These are phyloP conservation scores for Acanthiza pusilla DNA, from an alignment of 2,797 vertebrate genomes.

Conservation along the genomic window DNA sequence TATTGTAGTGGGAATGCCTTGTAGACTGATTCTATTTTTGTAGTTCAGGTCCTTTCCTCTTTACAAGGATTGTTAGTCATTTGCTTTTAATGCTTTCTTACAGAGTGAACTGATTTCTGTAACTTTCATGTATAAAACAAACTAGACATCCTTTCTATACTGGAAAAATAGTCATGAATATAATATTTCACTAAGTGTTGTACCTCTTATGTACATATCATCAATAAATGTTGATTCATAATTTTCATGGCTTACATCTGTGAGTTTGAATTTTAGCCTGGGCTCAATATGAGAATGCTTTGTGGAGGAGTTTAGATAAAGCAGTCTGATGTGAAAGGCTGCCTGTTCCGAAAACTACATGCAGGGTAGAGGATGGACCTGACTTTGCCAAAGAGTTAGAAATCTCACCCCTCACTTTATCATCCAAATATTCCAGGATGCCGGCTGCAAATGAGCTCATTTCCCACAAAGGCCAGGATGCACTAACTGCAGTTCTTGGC, in stretches of 20 bases:
- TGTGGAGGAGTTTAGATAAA: neutral
- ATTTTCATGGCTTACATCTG: constrained; percentile 71
- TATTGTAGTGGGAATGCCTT: constrained; percentile 58
- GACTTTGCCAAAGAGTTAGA: neutral
- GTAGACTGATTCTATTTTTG: constrained; percentile 56
- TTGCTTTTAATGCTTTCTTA: constrained; percentile 79
- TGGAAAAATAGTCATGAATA: constrained; percentile 71
- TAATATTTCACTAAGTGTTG: constrained; percentile 92
- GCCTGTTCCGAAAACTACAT: neutral
- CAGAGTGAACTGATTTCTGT: constrained; percentile 80
- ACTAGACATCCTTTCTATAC: constrained; percentile 76
- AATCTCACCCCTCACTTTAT: neutral
- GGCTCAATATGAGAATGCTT: neutral
- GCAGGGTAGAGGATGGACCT: neutral
- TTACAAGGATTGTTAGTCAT: constrained; percentile 15
- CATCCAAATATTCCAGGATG: neutral
- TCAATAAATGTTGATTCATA: constrained; percentile 98
- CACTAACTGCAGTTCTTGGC: neutral
- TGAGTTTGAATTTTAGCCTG: neutral
- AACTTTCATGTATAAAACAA: constrained; percentile 81
- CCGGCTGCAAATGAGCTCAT: neutral
- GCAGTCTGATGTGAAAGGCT: neutral
- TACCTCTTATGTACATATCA: constrained; percentile 94
- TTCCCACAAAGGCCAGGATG: neutral
- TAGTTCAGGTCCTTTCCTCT: constrained; percentile 44